Percentiles rank a stretch among this genome's conserved stretches.
Conservation (phyloP, 2,797 vertebrate genomes). For the Leptoclinus maculatus region DNA sequence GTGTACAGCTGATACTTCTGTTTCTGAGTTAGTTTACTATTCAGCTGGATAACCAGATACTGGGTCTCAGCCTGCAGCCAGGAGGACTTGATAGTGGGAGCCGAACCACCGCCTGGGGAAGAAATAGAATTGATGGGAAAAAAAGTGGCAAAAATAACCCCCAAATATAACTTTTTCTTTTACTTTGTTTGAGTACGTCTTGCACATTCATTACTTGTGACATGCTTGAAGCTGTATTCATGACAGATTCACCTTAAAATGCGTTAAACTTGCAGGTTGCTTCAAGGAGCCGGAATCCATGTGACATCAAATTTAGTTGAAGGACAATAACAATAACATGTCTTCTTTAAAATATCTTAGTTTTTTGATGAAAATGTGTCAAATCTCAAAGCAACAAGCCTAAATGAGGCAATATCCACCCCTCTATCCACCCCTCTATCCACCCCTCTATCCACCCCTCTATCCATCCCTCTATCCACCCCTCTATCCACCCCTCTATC, state of each 20-base stretch:
- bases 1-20: conserved; percentile 82
- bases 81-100: conserved; percentile 60
- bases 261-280: not conserved
- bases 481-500: too few species aligned
- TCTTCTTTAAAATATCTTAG: too few species aligned
- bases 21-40: conserved; percentile 30
- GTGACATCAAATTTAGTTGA: too few species aligned
- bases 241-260: not conserved
- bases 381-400: too few species aligned
- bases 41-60: conserved; percentile 89
- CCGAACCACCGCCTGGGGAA: conserved; percentile 46
- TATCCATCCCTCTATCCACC: too few species aligned
- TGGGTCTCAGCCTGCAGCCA: conserved; percentile 84
- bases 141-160: not conserved
- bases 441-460: too few species aligned
- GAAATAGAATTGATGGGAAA: not conserved
- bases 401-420: too few species aligned
- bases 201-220: not conserved
- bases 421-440: too few species aligned
- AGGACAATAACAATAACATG: too few species aligned
- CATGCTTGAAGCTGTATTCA: not conserved
- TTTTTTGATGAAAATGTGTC: too few species aligned
- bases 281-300: not conserved
- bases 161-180: not conserved
- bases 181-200: not conserved